phyloP scores from a whole-genome alignment of 2,888 invertebrate genomes.

The Hemithea aestivaria region DNA sequence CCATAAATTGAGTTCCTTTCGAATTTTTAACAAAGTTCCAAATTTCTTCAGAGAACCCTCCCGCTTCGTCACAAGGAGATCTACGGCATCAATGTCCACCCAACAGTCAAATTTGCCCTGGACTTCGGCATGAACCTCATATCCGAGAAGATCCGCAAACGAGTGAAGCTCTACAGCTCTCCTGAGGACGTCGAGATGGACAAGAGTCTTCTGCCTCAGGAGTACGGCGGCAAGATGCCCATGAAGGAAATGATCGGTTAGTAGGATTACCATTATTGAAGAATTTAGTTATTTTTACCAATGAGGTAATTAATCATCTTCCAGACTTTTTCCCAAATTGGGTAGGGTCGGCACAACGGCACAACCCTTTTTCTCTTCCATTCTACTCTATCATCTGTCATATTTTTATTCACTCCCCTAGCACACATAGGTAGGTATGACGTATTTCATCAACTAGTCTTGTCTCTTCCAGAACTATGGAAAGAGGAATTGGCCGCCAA shows the following conservation, averaged over 20 bases:
- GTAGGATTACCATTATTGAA: too few relatives aligned
- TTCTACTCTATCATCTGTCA: too few relatives aligned
- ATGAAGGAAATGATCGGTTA: conserved; percentile 91
- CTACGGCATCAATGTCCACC: conserved; percentile 86
- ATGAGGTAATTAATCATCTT: background rate
- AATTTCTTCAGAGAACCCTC: conserved; percentile 80
- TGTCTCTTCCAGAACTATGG: conserved; percentile 79
- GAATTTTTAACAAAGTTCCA: too few relatives aligned
- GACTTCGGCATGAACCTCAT: conserved; percentile 88
- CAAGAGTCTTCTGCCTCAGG: conserved; percentile 83
- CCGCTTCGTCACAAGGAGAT: conserved; percentile 90
- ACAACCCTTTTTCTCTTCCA: too few relatives aligned
- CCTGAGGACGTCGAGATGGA: conserved; percentile 82
- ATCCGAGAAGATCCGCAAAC: conserved; percentile 86
- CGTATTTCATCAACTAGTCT: too few relatives aligned
- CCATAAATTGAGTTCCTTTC: too few relatives aligned
- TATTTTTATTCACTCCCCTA: too few relatives aligned
- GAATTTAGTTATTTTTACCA: background rate
- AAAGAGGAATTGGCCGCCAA: conserved; percentile 81
- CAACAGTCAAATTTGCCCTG: conserved; percentile 85
- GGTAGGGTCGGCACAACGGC: too few relatives aligned
- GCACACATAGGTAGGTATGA: too few relatives aligned
- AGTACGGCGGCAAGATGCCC: conserved; percentile 90
- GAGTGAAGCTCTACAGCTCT: conserved; percentile 82
- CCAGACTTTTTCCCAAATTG: background rate